phyloP scores from a whole-genome alignment of 2,888 invertebrate genomes.

The Spodoptera exigua region DNA sequence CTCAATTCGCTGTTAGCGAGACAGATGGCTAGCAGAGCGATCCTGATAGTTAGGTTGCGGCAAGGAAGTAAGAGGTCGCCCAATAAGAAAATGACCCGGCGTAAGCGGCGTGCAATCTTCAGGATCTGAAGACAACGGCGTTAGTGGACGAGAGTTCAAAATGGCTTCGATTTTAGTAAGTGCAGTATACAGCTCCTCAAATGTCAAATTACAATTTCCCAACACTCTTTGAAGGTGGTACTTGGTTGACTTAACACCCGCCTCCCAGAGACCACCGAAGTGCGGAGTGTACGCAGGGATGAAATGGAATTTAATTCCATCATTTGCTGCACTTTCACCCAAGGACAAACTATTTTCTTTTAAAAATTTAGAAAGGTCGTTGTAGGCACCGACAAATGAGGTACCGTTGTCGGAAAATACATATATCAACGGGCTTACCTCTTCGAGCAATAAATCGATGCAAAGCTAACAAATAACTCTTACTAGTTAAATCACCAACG shows the following conservation, averaged over 20 bases:
- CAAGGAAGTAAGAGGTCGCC: slow-evolving; percentile 26
- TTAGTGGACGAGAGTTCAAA: slow-evolving; percentile 46
- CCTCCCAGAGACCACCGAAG: too few species aligned
- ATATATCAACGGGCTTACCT: neutral
- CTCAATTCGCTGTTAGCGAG: neutral
- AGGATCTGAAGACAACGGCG: slow-evolving; percentile 38
- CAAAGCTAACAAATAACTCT: neutral
- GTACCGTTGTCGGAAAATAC: too few species aligned
- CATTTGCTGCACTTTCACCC: too few species aligned
- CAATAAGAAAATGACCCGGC: slow-evolving; percentile 48
- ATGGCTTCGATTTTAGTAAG: slow-evolving; percentile 39
- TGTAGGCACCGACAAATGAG: too few species aligned
- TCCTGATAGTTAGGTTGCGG: slow-evolving; percentile 2
- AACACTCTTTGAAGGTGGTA: neutral
- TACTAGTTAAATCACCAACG: neutral
- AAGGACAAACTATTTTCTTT: too few species aligned
- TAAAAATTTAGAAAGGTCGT: too few species aligned
- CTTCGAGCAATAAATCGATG: neutral
- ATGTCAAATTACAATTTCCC: neutral
- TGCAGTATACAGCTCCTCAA: neutral
- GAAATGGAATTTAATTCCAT: too few species aligned
- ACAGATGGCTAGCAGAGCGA: too few species aligned
- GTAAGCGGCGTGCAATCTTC: slow-evolving; percentile 36
- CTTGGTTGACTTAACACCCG: too few species aligned
- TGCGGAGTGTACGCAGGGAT: too few species aligned